Percentiles rank a stretch among this genome's conserved stretches.
phyloP scores from a whole-genome alignment of 2,888 invertebrate genomes.

The Galeruca laticollis region DNA sequence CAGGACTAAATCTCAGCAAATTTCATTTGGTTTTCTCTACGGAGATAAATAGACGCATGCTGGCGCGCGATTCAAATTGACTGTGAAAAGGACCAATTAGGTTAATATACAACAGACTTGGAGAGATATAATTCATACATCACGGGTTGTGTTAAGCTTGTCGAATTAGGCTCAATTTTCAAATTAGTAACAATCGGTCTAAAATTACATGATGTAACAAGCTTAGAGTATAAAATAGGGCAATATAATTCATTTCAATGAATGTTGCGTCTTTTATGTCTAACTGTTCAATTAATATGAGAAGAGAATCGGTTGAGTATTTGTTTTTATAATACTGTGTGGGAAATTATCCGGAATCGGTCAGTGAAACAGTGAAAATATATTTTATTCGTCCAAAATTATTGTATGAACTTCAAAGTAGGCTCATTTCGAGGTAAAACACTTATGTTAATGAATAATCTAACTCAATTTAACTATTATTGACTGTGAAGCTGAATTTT shows the following conservation, averaged over 20 bases:
- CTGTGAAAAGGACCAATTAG: constrained; percentile 1
- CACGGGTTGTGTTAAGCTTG: constrained; percentile 25
- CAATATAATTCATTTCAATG: constrained; percentile 29
- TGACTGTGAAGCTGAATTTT: too few species aligned
- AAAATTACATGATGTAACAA: constrained; percentile 13
- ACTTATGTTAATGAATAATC: too few species aligned
- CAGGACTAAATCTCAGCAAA: not conserved
- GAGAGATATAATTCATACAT: constrained; percentile 31
- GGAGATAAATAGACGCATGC: not conserved
- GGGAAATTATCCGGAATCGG: constrained; percentile 14
- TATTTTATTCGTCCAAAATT: too few species aligned
- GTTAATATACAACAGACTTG: constrained; percentile 27
- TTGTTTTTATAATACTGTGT: constrained; percentile 30
- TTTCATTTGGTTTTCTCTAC: not conserved
- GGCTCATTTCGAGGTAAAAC: too few species aligned
- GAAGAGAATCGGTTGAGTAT: constrained; percentile 28
- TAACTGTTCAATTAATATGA: constrained; percentile 18
- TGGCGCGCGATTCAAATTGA: not conserved
- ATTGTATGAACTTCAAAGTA: too few species aligned
- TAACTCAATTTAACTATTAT: too few species aligned
- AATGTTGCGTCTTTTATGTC: constrained; percentile 34
- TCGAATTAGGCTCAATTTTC: constrained; percentile 32
- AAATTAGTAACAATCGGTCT: constrained; percentile 27
- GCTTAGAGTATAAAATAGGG: constrained; percentile 20
- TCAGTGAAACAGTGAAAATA: too few species aligned